Evolutionary conservation across 2,888 invertebrate species (phyloP).

Genomic region (Drosophila hawaiiensis): DNA sequence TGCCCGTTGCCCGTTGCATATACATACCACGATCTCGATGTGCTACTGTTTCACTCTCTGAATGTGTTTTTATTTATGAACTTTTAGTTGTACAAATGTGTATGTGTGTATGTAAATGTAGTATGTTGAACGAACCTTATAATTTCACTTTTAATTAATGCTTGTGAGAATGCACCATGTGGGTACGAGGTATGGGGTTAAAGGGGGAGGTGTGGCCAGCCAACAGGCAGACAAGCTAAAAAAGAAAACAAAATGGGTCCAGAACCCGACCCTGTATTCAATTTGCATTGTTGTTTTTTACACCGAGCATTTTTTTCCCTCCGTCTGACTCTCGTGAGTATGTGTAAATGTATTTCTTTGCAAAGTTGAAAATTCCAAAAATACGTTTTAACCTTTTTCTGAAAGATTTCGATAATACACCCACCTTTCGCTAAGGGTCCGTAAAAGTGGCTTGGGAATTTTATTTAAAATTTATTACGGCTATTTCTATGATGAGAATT

Average conservation of each 20-base stretch:
- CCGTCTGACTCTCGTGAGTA: neutral
- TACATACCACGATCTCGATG: neutral
- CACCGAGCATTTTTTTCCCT: constrained; percentile 6
- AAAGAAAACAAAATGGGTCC: constrained; percentile 34
- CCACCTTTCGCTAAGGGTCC: constrained; percentile 21
- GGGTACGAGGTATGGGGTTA: neutral
- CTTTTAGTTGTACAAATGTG: constrained; percentile 34
- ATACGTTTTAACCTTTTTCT: constrained; percentile 31
- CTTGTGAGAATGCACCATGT: constrained; percentile 37
- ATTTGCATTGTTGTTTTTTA: constrained; percentile 60
- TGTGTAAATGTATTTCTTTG: constrained; percentile 57
- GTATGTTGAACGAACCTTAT: constrained; percentile 48
- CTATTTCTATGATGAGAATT: constrained; percentile 69
- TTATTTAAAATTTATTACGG: constrained; percentile 65
- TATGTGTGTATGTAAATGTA: neutral
- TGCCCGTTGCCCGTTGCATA: neutral
- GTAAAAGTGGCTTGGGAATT: constrained; percentile 33
- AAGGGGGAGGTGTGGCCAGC: neutral
- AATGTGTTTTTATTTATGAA: constrained; percentile 69
- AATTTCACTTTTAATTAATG: constrained; percentile 76
- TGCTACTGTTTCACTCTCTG: constrained; percentile 28
- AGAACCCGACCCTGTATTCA: constrained; percentile 63
- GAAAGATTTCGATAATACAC: constrained; percentile 12
- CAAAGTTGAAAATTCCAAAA: constrained; percentile 49
- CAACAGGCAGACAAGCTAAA: constrained; percentile 11